A percentile compares a stretch with the other conserved stretches of the same genome.
These are phyloP conservation scores for Fistularia commersonii DNA, from an alignment of 2,797 vertebrate species.

Conservation along the genomic window DNA sequence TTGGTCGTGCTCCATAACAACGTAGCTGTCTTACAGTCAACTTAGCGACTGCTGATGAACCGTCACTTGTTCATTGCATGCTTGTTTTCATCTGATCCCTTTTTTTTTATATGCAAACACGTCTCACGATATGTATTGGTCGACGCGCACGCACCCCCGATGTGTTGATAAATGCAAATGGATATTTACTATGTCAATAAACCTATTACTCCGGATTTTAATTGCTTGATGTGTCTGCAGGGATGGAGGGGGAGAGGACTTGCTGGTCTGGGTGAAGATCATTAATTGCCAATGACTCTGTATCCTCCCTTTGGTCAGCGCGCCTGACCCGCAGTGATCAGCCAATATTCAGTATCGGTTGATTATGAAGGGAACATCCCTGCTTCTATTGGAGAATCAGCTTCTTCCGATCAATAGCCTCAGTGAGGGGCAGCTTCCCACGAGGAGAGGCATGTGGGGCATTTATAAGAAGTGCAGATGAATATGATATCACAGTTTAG, in stretches of 20 bases:
- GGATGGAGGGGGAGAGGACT: constrained; percentile 17
- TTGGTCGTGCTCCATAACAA: constrained; percentile 13
- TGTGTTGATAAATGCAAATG: constrained; percentile 41
- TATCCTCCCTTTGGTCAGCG: constrained; percentile 45
- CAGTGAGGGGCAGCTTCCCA: constrained; percentile 28
- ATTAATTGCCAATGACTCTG: constrained; percentile 61
- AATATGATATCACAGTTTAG: constrained; percentile 1
- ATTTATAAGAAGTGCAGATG: constrained; percentile 8
- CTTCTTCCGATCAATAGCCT: constrained; percentile 47
- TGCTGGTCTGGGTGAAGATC: constrained; percentile 28
- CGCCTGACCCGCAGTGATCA: constrained; percentile 35
- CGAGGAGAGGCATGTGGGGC: constrained; percentile 4
- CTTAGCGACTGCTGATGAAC: constrained; percentile 8
- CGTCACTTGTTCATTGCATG: constrained; percentile 6
- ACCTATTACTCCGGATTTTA: constrained; percentile 49
- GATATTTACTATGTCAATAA: constrained; percentile 63
- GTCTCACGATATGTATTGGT: constrained; percentile 37
- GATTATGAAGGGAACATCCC: constrained; percentile 50
- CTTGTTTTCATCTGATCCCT: constrained; percentile 42
- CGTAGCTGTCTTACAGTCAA: constrained; percentile 6
- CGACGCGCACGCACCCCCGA: constrained; percentile 32
- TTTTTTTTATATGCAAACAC: constrained; percentile 45
- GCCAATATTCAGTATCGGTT: constrained; percentile 57
- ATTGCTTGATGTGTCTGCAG: constrained; percentile 43
- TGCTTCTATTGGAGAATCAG: constrained; percentile 45